Conservation (phyloP, 1,140 invertebrate species). For the Cydia pomonella region DNA sequence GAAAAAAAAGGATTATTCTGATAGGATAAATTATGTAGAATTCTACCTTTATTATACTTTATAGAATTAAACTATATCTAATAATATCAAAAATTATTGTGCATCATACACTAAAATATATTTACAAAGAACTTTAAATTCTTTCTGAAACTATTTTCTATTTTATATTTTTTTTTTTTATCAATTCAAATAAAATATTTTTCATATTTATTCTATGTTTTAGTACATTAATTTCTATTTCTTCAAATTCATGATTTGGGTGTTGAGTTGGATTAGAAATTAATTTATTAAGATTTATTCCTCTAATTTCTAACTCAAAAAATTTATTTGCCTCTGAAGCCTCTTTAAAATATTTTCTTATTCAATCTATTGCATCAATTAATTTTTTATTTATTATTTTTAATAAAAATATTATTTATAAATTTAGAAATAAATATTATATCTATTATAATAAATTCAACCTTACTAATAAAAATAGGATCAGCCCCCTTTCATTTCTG, state of each 20-base stretch:
- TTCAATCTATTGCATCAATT: too few species aligned
- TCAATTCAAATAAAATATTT: conserved; percentile 71
- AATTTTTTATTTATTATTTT: too few species aligned
- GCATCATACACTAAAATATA: conserved; percentile 81
- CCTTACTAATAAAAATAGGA: too few species aligned
- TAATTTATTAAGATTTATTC: conserved; percentile 80
- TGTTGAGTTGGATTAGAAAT: conserved; percentile 82
- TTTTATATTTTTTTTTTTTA: conserved; percentile 48
- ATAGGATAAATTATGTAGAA: conserved; percentile 78
- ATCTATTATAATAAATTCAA: too few species aligned
- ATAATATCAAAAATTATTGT: conserved; percentile 81
- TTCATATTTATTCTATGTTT: conserved; percentile 72
- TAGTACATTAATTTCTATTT: conserved; percentile 76
- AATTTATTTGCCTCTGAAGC: too few species aligned
- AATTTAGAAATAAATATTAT: too few species aligned
- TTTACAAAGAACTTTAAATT: conserved; percentile 44
- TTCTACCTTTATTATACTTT: conserved; percentile 72
- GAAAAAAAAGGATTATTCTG: conserved; percentile 80
- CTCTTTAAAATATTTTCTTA: too few species aligned
- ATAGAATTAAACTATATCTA: conserved; percentile 79
- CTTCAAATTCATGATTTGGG: conserved; percentile 75
- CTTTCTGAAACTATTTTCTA: conserved; percentile 38
- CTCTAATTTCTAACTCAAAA: conserved; percentile 69
- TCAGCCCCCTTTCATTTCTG: too few species aligned
- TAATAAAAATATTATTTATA: too few species aligned